Evolutionary conservation across 2,888 invertebrate species (phyloP).

Genomic region (Tetropium fuscum): DNA sequence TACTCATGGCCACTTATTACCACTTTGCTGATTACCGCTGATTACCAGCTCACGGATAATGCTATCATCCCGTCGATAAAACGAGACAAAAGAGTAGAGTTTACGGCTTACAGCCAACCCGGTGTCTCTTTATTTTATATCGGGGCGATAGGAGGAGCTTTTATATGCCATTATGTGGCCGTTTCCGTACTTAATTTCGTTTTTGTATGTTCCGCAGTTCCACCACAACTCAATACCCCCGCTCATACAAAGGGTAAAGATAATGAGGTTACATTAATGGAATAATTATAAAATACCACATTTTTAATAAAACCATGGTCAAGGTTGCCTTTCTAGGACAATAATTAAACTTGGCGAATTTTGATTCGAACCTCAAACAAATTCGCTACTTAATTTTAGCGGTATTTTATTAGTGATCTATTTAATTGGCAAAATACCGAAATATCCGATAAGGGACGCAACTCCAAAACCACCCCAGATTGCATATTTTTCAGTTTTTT

Average conservation of each 20-base stretch:
- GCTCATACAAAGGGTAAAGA: neutral
- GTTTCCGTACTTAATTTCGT: slow-evolving; percentile 40
- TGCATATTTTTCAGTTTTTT: too few relatives aligned
- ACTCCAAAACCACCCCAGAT: too few relatives aligned
- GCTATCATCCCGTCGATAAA: slow-evolving; percentile 28
- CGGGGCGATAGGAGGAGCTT: slow-evolving; percentile 38
- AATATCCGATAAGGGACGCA: too few relatives aligned
- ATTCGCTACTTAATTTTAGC: too few relatives aligned
- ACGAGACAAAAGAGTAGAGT: slow-evolving; percentile 29
- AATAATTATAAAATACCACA: neutral
- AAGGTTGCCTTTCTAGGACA: too few relatives aligned
- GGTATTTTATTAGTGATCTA: too few relatives aligned
- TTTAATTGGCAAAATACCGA: too few relatives aligned
- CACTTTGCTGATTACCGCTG: slow-evolving; percentile 28
- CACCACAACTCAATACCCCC: slow-evolving; percentile 10
- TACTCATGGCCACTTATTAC: slow-evolving; percentile 28
- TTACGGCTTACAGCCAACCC: slow-evolving; percentile 37
- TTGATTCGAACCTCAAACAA: too few relatives aligned
- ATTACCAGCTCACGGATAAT: slow-evolving; percentile 31
- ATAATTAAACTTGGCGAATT: too few relatives aligned
- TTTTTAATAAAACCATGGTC: too few relatives aligned
- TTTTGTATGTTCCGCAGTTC: slow-evolving; percentile 34
- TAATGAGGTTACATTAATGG: neutral
- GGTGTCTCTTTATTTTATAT: slow-evolving; percentile 31
- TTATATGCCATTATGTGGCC: slow-evolving; percentile 42